Percentiles rank a stretch among this genome's conserved stretches.
Conservation (phyloP, 1,140 invertebrate species). For the Halyomorpha halys region DNA sequence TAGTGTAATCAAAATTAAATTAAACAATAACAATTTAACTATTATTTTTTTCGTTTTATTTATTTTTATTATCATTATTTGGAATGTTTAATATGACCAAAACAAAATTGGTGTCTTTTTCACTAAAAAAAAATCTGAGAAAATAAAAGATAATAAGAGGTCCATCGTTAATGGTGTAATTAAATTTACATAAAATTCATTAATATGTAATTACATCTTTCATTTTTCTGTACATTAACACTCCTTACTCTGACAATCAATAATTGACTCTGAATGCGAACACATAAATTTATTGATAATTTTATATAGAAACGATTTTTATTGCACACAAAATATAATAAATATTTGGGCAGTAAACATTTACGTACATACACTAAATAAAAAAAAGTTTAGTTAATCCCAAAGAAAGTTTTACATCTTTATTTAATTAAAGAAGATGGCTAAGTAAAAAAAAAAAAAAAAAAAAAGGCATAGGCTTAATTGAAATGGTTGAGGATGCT, state of each 20-base stretch:
- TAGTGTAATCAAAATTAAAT: not conserved
- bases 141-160: not conserved
- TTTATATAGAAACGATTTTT: too few relatives aligned
- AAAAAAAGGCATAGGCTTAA: too few relatives aligned
- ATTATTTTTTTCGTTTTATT: not conserved
- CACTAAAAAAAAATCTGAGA: not conserved
- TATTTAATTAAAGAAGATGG: too few relatives aligned
- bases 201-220: not conserved
- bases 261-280: not conserved
- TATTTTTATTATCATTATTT: not conserved
- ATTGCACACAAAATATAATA: too few relatives aligned
- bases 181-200: not conserved
- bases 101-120: constrained; percentile 13
- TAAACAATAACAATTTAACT: not conserved
- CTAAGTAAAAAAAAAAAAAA: too few relatives aligned
- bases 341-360: too few relatives aligned
- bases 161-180: not conserved
- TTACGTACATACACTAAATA: too few relatives aligned
- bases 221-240: not conserved
- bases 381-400: too few relatives aligned
- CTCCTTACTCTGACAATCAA: not conserved
- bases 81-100: constrained; percentile 12
- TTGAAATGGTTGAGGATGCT: too few relatives aligned
- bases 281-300: too few relatives aligned
- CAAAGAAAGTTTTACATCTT: too few relatives aligned